Evolutionary conservation across 2,888 invertebrate species (phyloP).

Genomic region (Agrotis ipsilon): DNA sequence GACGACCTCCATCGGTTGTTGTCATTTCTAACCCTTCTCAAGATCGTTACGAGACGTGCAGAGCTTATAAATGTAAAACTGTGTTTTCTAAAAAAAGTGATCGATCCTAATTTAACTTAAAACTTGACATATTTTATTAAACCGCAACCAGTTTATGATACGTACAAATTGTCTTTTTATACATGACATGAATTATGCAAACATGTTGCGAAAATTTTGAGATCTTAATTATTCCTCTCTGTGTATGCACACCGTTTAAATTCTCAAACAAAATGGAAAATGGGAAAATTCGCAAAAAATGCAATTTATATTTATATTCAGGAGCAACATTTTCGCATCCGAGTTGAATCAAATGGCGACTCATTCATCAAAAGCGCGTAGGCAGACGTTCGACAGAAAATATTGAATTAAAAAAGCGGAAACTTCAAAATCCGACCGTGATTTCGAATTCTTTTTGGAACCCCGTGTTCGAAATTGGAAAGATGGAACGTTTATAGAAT

Average conservation of each 20-base stretch:
- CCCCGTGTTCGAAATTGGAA: constrained; percentile 29
- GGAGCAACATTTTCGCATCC: constrained; percentile 15
- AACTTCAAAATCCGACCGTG: constrained; percentile 37
- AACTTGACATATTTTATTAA: background rate
- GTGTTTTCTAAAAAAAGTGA: constrained; percentile 11
- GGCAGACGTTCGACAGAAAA: constrained; percentile 35
- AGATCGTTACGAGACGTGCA: constrained; percentile 72
- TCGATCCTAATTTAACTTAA: background rate
- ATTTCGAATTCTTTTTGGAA: constrained; percentile 50
- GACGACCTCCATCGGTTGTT: constrained; percentile 77
- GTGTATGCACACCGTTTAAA: constrained; percentile 9
- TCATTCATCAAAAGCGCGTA: constrained; percentile 48
- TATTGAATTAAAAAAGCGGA: constrained; percentile 46
- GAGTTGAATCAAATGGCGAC: constrained; percentile 35
- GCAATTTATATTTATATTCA: constrained; percentile 17
- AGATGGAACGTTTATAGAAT: constrained; percentile 44
- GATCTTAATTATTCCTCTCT: background rate
- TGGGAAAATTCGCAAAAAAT: constrained; percentile 7
- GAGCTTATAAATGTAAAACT: constrained; percentile 71
- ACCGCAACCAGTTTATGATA: background rate
- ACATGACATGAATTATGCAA: background rate
- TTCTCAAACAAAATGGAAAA: constrained; percentile 17
- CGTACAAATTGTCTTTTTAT: constrained; percentile 7
- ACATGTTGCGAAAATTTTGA: background rate
- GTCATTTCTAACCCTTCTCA: constrained; percentile 81